These are phyloP conservation scores for Cryptomyrus ogoouensis DNA, from an alignment of 2,113 vertebrate genomes.

Conservation along the genomic window DNA sequence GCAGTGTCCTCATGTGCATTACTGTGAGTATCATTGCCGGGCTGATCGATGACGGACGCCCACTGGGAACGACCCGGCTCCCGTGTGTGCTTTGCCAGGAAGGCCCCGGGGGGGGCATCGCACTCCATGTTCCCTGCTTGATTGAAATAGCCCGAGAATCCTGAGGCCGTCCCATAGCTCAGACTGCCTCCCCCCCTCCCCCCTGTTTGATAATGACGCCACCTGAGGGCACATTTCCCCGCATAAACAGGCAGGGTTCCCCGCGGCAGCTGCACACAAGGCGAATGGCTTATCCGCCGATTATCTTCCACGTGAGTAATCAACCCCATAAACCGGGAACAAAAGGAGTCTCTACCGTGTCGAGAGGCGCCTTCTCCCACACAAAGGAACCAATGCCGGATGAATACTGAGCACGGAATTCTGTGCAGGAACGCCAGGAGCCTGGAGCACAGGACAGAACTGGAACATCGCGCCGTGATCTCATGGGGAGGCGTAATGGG, in stretches of 20 bases:
- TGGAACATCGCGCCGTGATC: too few relatives aligned
- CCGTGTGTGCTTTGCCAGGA: not conserved
- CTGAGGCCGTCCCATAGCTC: slow-evolving; percentile 10
- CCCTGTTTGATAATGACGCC: not conserved
- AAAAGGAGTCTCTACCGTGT: not conserved
- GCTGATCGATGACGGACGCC: not conserved
- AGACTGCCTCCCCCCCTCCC: not conserved
- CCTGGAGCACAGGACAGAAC: not conserved
- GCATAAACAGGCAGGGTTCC: slow-evolving; percentile 7
- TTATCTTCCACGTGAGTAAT: slow-evolving; percentile 32
- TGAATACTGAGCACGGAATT: not conserved
- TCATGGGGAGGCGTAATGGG: not conserved
- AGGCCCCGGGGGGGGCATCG: not conserved
- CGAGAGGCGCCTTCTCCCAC: not conserved
- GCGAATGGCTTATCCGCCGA: slow-evolving; percentile 29
- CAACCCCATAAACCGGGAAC: slow-evolving; percentile 23
- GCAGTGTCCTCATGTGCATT: not conserved
- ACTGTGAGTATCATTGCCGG: not conserved
- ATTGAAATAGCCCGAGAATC: not conserved
- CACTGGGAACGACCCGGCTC: not conserved
- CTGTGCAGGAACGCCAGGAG: not conserved
- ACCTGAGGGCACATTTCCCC: slow-evolving; percentile 3
- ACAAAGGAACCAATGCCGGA: not conserved
- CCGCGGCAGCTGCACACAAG: slow-evolving; percentile 17
- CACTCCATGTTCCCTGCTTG: not conserved